Evolutionary conservation across 2,113 vertebrate genomes (phyloP).

Genomic region (Telmatochromis sp.): DNA sequence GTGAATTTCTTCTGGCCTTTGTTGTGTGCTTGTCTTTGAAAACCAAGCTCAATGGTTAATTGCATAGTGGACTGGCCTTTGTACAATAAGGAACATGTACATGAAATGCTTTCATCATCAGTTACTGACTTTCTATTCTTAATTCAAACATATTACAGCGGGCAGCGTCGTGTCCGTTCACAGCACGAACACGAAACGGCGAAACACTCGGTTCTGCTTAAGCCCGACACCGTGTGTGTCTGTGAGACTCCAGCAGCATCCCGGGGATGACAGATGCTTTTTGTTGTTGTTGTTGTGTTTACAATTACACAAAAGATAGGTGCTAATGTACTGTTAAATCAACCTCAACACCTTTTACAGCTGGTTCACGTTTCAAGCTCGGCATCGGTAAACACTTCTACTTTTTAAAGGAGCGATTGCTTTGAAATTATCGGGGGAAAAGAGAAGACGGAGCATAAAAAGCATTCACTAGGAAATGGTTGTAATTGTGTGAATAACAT

Average conservation of each 20-base stretch:
- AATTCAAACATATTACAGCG: not conserved
- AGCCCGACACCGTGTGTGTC: not conserved
- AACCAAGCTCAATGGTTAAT: not conserved
- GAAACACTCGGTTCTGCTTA: not conserved
- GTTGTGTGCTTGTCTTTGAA: slow-evolving; percentile 12
- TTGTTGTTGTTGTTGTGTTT: not conserved
- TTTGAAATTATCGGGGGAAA: not conserved
- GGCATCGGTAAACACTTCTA: not conserved
- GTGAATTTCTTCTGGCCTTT: not conserved
- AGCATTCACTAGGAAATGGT: not conserved
- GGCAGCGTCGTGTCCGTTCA: not conserved
- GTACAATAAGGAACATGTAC: not conserved
- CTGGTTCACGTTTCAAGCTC: not conserved
- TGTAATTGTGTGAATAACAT: not conserved
- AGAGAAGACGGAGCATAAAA: not conserved
- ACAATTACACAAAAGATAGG: not conserved
- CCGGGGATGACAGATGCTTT: not conserved
- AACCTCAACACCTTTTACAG: not conserved
- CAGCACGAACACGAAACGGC: not conserved
- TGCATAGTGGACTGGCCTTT: not conserved
- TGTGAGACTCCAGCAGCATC: not conserved
- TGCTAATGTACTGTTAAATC: not conserved
- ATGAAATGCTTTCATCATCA: not conserved
- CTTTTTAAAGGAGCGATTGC: not conserved
- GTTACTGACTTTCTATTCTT: not conserved